Percentiles rank a stretch among this genome's conserved stretches.
Conservation (phyloP, 2,888 invertebrate genomes). For the Noctua pronuba region DNA sequence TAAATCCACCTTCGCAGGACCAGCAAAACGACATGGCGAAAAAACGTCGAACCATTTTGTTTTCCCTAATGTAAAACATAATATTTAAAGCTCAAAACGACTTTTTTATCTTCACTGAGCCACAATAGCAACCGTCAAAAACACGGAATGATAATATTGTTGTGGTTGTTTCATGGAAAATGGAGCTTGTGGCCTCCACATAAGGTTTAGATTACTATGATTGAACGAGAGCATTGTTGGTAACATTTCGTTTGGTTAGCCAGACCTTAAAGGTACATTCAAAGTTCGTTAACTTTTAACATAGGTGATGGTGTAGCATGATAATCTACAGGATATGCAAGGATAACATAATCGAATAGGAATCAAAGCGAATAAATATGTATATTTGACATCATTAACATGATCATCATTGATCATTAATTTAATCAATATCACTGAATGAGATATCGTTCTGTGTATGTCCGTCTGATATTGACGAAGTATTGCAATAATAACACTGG, state of each 20-base stretch:
- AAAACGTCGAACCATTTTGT: constrained; percentile 42
- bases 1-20: not conserved
- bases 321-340: constrained; percentile 6
- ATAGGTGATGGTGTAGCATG: constrained; percentile 1
- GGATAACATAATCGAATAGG: not conserved
- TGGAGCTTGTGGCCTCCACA: not conserved
- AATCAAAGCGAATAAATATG: not conserved
- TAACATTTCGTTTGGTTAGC: constrained; percentile 30
- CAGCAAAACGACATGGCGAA: constrained; percentile 11
- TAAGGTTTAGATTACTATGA: constrained; percentile 33
- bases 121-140: constrained; percentile 56
- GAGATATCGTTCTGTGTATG: too few relatives aligned
- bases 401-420: too few relatives aligned
- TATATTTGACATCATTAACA: not conserved
- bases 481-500: not conserved
- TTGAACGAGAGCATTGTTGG: not conserved
- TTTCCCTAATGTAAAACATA: constrained; percentile 52
- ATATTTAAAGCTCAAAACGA: constrained; percentile 58
- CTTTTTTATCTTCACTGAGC: constrained; percentile 52
- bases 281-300: constrained; percentile 40
- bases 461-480: too few relatives aligned
- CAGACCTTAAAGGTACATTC: constrained; percentile 35
- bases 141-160: constrained; percentile 49
- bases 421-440: too few relatives aligned
- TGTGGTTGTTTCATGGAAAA: constrained; percentile 17